Evolutionary conservation across 2,113 vertebrate species (phyloP).

Genomic region (Chrysemys picta): DNA sequence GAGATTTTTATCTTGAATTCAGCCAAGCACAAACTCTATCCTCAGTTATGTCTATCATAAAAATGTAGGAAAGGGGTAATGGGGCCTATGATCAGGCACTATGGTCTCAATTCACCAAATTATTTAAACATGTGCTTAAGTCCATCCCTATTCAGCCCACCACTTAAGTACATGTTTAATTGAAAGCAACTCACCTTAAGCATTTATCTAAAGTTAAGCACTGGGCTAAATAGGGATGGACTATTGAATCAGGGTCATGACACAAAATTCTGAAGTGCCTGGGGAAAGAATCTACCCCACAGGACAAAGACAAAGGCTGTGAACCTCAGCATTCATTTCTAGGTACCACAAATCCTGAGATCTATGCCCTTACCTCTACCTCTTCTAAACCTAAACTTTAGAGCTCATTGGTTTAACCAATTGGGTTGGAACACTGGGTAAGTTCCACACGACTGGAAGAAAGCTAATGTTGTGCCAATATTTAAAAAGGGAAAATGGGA

Average conservation of each 20-base stretch:
- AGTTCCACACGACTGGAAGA: not conserved
- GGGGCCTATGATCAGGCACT: not conserved
- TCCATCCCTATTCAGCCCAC: not conserved
- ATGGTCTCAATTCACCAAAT: not conserved
- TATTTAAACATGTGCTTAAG: not conserved
- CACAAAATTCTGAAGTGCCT: not conserved
- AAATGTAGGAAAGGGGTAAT: not conserved
- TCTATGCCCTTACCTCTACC: not conserved
- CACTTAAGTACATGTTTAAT: not conserved
- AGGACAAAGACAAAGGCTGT: not conserved
- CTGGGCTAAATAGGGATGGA: not conserved
- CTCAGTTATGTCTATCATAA: not conserved
- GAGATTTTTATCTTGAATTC: not conserved
- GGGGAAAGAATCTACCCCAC: not conserved
- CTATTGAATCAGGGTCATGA: not conserved
- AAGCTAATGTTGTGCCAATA: not conserved
- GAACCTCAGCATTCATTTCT: not conserved
- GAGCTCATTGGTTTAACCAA: not conserved
- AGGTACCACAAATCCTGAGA: not conserved
- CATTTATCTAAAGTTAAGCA: not conserved
- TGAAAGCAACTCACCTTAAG: not conserved
- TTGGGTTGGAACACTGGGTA: not conserved
- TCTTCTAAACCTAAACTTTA: not conserved
- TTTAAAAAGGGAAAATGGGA: not conserved
- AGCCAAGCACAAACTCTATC: not conserved